Evolutionary conservation across 2,888 invertebrate species (phyloP).

Genomic region (Heliothis peltigera): DNA sequence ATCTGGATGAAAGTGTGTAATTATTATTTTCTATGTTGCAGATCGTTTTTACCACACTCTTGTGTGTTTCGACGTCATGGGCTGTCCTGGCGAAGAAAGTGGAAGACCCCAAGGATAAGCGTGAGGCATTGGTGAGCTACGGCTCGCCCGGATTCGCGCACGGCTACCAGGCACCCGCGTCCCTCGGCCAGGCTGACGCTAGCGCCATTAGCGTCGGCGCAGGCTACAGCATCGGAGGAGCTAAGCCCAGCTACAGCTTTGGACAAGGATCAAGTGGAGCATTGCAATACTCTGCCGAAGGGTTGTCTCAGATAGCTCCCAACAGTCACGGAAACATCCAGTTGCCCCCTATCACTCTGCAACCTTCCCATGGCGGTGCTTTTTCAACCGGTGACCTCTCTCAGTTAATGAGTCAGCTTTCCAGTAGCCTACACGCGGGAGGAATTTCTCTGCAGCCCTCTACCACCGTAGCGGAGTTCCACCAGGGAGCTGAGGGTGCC

Average conservation of each 20-base stretch:
- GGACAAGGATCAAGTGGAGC: conserved; percentile 73
- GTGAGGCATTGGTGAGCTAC: conserved; percentile 80
- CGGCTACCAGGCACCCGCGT: conserved; percentile 66
- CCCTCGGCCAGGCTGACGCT: conserved; percentile 78
- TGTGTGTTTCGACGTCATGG: conserved; percentile 80
- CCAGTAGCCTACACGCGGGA: conserved; percentile 80
- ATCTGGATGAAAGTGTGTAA: conserved; percentile 56
- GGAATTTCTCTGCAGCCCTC: conserved; percentile 77
- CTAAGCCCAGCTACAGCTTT: conserved; percentile 77
- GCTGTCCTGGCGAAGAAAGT: conserved; percentile 75
- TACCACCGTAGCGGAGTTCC: conserved; percentile 75
- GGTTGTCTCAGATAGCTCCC: conserved; percentile 65
- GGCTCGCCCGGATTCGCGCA: conserved; percentile 66
- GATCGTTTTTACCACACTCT: conserved; percentile 80
- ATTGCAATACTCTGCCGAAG: conserved; percentile 73
- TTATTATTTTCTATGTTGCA: conserved; percentile 72
- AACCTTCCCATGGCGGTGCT: conserved; percentile 75
- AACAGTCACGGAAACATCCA: conserved; percentile 78
- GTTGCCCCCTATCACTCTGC: conserved; percentile 81
- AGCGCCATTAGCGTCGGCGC: conserved; percentile 85
- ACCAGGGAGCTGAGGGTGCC: conserved; percentile 70
- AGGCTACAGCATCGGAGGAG: conserved; percentile 86
- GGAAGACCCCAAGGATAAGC: conserved; percentile 83
- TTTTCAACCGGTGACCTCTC: conserved; percentile 76
- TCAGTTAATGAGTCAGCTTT: conserved; percentile 83